Base-by-base conservation (phyloP, 2,888 invertebrate genomes). In the Herminia tarsipennalis region DNA sequence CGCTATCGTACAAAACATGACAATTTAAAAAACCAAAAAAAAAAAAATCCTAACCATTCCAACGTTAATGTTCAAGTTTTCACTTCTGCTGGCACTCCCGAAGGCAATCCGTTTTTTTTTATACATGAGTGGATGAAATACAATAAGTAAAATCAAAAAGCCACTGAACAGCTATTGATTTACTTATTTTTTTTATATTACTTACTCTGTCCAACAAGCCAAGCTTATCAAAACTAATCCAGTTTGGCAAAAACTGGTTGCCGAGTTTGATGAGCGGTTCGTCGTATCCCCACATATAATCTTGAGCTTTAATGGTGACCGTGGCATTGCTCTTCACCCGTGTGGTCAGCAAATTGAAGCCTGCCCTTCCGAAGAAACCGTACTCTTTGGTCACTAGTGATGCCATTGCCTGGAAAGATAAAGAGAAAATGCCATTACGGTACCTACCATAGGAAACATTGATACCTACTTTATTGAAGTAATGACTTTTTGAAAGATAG, bases 271-370 rank as follows among this genome's bases (percentile, higher is more conserved):
- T 94, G 28, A 97, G 73, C 0, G 93, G 91, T 71, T 97, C 97
- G 1, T 96, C 93, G 75, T 96, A 97, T 0, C 97, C 97, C 96
- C 96, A 97, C 8, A 97, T 83, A 71, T 94, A 95, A 17, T 96
- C 94, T 43, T 95, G 83, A 0, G 95, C 94, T 0, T 93, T 92
- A 21, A 95, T 72, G 16, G 92, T 92, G 9, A 95, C 76, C 50
- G 97, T 93, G 0, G 95, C 92, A 60, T 94, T 78, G 0, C 94
- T 90, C 42, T 93, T 84, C 16, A 95, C 65, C 9, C 89, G 85
- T 24, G 85, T 85, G 1, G 93, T 83, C 40, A 96, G 66, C 4
- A 94, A 82, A 34, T 93, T 89, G 36, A 95, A 85, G 0, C 92
- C 95, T 34, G 94, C 68, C 21, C 94, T 94, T 0, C 94, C 89